Conservation (phyloP, 2,888 invertebrate genomes). For the Trachelus iudaicus region DNA sequence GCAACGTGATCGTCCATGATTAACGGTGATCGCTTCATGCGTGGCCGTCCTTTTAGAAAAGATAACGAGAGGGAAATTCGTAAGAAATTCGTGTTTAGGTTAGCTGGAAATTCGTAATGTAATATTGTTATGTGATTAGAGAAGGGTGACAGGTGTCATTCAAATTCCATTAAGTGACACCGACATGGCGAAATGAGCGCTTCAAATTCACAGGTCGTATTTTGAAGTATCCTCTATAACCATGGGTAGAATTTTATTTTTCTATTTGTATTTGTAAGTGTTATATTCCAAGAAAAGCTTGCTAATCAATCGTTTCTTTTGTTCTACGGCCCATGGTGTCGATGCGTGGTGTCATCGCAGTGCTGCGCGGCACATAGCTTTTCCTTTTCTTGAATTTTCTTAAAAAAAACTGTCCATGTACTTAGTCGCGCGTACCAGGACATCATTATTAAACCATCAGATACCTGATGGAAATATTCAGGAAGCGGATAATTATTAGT, state of each 20-base stretch:
- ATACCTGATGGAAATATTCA: background rate
- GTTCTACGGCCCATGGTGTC: background rate
- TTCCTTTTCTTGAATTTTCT: background rate
- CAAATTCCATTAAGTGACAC: background rate
- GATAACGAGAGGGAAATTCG: background rate
- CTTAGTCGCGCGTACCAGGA: background rate
- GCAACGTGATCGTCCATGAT: background rate
- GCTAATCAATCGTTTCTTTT: background rate
- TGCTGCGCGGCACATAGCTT: background rate
- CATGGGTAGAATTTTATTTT: background rate
- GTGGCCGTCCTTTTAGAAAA: background rate
- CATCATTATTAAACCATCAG: background rate
- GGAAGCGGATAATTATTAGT: background rate
- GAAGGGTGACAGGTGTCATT: background rate
- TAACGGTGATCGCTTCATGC: background rate
- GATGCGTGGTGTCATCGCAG: background rate
- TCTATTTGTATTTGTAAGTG: background rate
- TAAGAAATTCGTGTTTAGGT: background rate
- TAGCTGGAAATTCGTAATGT: background rate
- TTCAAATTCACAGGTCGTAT: background rate
- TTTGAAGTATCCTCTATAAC: background rate
- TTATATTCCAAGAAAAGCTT: background rate
- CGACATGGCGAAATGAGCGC: background rate
- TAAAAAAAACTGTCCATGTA: background rate
- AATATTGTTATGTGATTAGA: background rate